A percentile compares a stretch with the other conserved stretches of the same genome.
Conservation (phyloP, 2,113 vertebrate species). For the Tachuris rubrigastra region DNA sequence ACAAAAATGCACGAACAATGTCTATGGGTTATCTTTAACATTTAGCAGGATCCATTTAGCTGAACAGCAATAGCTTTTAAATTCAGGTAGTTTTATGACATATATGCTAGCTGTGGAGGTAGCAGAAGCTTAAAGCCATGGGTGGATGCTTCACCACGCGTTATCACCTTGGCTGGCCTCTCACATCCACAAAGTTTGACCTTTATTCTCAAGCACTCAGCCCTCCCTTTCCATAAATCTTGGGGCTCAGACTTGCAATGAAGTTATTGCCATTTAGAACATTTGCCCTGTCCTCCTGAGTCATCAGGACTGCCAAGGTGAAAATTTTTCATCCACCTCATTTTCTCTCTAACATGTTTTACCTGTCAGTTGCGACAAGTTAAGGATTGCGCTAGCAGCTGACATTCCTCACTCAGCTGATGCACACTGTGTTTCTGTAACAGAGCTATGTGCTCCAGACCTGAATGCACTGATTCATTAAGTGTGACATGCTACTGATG, state of each 20-base stretch:
- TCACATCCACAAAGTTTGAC: neutral
- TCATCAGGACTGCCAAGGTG: neutral
- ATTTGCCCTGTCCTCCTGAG: neutral
- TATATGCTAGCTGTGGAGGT: neutral
- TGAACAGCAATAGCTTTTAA: neutral
- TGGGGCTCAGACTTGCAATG: neutral
- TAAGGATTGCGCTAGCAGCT: neutral
- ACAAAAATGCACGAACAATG: neutral
- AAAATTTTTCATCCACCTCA: neutral
- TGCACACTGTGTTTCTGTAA: neutral
- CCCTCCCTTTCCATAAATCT: neutral
- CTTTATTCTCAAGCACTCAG: neutral
- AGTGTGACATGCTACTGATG: neutral
- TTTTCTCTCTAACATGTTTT: neutral
- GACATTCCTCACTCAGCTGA: neutral
- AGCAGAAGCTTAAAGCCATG: neutral
- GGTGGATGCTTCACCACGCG: rapidly evolving
- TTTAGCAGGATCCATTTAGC: neutral
- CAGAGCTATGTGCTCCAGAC: neutral
- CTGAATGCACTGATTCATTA: neutral
- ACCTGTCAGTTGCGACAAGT: neutral
- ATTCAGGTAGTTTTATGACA: neutral
- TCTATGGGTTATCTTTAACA: neutral
- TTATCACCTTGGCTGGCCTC: neutral
- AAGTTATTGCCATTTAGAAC: neutral